Percentiles rank a stretch among this genome's conserved stretches.
Evolutionary conservation across 2,888 invertebrate genomes (phyloP).

Genomic region (Machimus atricapillus): DNA sequence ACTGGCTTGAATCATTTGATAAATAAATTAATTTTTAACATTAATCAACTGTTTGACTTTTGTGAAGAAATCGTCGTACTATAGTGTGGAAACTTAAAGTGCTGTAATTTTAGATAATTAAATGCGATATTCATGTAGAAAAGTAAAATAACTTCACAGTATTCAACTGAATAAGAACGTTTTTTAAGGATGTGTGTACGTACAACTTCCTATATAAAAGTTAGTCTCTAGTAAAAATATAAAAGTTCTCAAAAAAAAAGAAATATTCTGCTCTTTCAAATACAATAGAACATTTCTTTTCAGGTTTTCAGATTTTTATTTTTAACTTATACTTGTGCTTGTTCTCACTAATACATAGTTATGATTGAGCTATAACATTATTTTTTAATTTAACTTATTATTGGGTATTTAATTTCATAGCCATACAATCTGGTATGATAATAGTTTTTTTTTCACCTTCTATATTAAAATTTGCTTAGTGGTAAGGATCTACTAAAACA

Average conservation of each 20-base stretch:
- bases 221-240: neutral
- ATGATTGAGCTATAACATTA: neutral
- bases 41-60: neutral
- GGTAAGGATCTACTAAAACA: too few relatives aligned
- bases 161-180: neutral
- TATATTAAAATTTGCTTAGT: too few relatives aligned
- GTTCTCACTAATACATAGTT: neutral
- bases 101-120: neutral
- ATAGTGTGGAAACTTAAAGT: neutral
- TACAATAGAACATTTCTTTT: neutral
- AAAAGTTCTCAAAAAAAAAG: too few relatives aligned
- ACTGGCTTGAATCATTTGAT: constrained; percentile 24
- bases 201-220: neutral
- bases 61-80: neutral
- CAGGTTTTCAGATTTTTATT: neutral
- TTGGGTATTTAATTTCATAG: neutral
- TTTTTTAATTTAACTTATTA: neutral
- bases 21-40: constrained; percentile 27
- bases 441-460: too few relatives aligned
- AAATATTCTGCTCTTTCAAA: neutral
- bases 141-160: neutral
- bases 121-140: constrained; percentile 45
- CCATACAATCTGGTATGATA: neutral
- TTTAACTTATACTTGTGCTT: neutral
- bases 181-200: neutral